phyloP scores from a whole-genome alignment of 1,140 invertebrate species.

The Trypoxylus dichotomus region DNA sequence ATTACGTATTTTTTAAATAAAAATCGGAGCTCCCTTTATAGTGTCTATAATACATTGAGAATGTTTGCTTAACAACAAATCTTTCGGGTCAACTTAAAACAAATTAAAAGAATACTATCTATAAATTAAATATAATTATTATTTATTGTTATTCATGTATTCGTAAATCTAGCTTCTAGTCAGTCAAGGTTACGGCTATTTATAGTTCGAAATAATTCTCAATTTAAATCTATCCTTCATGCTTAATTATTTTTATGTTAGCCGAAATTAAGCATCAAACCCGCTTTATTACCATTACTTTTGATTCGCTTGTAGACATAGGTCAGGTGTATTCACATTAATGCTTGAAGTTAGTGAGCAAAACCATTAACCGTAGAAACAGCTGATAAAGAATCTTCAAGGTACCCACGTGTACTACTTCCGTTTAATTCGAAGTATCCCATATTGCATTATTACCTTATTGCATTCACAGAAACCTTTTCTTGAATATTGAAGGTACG shows the following conservation, averaged over 20 bases:
- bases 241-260: neutral
- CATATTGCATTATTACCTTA: neutral
- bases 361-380: constrained; percentile 39
- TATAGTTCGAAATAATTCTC: neutral
- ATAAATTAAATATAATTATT: no score
- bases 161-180: no score
- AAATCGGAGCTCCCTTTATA: no score
- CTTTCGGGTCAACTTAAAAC: no score
- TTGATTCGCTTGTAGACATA: neutral
- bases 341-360: constrained; percentile 6
- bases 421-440: constrained; percentile 35
- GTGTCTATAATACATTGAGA: no score
- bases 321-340: constrained; percentile 37
- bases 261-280: constrained; percentile 12
- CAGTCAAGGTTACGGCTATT: neutral
- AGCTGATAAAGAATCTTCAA: constrained; percentile 45
- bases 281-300: constrained; percentile 1
- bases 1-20: no score
- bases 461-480: no score
- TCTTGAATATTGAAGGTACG: no score
- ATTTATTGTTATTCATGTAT: no score
- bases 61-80: no score
- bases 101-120: no score
- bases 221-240: constrained; percentile 2
- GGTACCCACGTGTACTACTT: constrained; percentile 42